phyloP scores from a whole-genome alignment of 1,140 invertebrate species.

The Papilio dardanus region DNA sequence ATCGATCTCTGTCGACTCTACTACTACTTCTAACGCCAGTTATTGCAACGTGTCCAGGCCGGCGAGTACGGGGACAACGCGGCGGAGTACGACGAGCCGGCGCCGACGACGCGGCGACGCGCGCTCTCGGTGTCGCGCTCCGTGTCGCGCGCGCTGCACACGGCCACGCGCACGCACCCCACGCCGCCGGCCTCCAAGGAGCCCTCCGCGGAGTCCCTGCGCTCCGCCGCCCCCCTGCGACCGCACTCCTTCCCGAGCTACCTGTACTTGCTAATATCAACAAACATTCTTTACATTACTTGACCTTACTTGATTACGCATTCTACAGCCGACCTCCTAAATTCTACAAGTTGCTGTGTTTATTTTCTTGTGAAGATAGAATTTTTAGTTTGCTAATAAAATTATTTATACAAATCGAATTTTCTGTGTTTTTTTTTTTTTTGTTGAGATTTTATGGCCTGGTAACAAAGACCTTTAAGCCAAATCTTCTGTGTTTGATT shows the following conservation, averaged over 20 bases:
- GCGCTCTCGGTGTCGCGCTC: slow-evolving; percentile 10
- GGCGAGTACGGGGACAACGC: slow-evolving; percentile 70
- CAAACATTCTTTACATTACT: slow-evolving; percentile 3
- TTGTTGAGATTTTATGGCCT: no score
- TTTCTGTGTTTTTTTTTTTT: background rate
- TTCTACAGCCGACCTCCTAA: background rate
- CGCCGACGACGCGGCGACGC: slow-evolving; percentile 43
- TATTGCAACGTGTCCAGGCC: slow-evolving; percentile 48
- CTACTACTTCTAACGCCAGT: slow-evolving; percentile 1
- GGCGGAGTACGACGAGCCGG: slow-evolving; percentile 54
- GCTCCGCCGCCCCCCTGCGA: background rate
- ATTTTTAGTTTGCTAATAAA: slow-evolving; percentile 13
- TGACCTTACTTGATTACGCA: slow-evolving; percentile 10
- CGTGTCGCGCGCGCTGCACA: slow-evolving; percentile 16
- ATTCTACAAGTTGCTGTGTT: background rate
- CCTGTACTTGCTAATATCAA: slow-evolving; percentile 4
- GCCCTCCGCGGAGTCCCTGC: slow-evolving; percentile 18
- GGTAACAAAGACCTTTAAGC: no score
- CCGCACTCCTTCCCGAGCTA: background rate
- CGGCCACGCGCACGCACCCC: slow-evolving; percentile 6
- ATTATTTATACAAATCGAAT: background rate
- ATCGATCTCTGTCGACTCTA: background rate
- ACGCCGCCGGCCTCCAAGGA: slow-evolving; percentile 17
- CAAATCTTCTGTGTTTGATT: no score
- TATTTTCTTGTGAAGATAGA: slow-evolving; percentile 2